phyloP scores from a whole-genome alignment of 2,888 invertebrate species.

The Dolomedes plantarius region DNA sequence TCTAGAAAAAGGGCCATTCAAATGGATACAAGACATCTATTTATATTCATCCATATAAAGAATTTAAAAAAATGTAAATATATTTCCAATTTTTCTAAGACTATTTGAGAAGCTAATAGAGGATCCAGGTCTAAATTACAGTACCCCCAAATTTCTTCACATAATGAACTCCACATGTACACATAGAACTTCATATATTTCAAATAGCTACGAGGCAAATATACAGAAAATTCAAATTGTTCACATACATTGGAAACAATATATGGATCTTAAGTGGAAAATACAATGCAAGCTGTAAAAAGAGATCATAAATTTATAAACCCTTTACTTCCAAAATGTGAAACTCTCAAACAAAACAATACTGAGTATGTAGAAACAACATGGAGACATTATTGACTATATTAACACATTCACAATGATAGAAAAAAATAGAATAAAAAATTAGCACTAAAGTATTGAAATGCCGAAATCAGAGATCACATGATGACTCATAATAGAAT shows the following conservation, averaged over 20 bases:
- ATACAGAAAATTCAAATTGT: neutral
- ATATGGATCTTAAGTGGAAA: neutral
- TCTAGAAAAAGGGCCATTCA: neutral
- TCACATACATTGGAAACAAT: neutral
- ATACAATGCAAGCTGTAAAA: neutral
- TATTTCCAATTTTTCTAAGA: neutral
- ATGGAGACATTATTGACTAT: too few relatives aligned
- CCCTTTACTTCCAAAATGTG: too few relatives aligned
- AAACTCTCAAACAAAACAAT: too few relatives aligned
- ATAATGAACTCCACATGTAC: constrained; percentile 5
- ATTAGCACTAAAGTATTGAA: too few relatives aligned
- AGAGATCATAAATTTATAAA: neutral
- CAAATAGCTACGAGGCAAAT: neutral
- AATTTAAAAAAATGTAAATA: constrained; percentile 4
- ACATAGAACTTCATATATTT: constrained; percentile 7
- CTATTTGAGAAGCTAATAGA: constrained; percentile 13
- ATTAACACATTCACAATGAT: too few relatives aligned
- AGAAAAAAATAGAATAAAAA: too few relatives aligned
- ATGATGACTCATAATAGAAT: too few relatives aligned
- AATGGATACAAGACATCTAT: neutral
- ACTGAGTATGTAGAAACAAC: too few relatives aligned
- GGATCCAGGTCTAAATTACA: constrained; percentile 11
- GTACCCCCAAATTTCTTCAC: constrained; percentile 1
- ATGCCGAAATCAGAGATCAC: neutral
- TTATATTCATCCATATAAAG: constrained; percentile 4